These are phyloP conservation scores for Ctenosaura bakeri DNA, from an alignment of 2,797 vertebrate species.

Conservation along the genomic window DNA sequence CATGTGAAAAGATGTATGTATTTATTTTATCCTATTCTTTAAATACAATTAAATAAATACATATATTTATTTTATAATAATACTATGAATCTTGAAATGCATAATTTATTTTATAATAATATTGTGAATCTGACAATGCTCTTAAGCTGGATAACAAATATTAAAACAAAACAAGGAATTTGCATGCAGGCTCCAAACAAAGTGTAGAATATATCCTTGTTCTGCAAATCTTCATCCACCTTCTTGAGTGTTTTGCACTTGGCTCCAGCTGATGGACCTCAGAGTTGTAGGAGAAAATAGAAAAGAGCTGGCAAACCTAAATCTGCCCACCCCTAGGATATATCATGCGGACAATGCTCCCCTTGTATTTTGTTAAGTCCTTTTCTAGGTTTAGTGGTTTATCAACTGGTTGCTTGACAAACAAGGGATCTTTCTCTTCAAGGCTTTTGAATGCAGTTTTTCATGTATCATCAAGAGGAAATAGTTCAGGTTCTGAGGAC, in stretches of 20 bases:
- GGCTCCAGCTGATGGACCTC: not conserved
- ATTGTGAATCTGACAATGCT: no score
- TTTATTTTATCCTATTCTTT: no score
- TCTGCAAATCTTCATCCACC: not conserved
- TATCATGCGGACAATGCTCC: not conserved
- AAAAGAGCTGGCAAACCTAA: not conserved
- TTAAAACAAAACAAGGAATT: no score
- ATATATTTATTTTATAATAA: no score
- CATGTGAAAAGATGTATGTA: no score
- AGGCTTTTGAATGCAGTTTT: not conserved
- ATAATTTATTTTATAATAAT: no score
- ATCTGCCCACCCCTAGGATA: not conserved
- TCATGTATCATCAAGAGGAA: not conserved
- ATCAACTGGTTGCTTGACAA: not conserved
- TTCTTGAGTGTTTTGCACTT: not conserved
- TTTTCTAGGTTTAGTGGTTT: not conserved
- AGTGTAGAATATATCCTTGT: not conserved
- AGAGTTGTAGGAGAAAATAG: not conserved
- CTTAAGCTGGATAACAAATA: no score
- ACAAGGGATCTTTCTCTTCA: not conserved
- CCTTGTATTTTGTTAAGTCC: not conserved
- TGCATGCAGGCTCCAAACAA: not conserved
- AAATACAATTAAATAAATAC: no score
- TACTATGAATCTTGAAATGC: no score
- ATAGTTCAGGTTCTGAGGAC: not conserved